Evolutionary conservation across 2,113 vertebrate species (phyloP), one percentile per base, ranked within the genome.

Genomic region (Potamarius usumacintae): DNA sequence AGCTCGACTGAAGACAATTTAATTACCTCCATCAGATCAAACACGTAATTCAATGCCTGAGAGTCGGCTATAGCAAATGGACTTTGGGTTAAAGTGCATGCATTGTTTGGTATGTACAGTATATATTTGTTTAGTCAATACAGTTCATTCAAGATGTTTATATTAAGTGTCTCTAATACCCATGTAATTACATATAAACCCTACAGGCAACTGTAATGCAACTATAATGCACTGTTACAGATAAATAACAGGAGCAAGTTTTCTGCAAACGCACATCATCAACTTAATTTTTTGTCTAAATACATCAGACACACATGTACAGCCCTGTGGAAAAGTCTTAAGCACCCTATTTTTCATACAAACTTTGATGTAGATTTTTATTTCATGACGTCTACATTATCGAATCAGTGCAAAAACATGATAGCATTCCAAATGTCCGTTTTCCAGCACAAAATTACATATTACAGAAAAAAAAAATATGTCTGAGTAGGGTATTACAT

Each of bases 11-110:
- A 89, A 78, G 48, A 53, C 83, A 87, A 85, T 87, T 89, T 81
- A 87, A 74, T 89, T 85, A 89, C 69, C 17, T 57, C 78, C 11
- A 17, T 87, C 78, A 71, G 77, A 85, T 87, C 77, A 87, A 84
- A 74, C 57, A 55, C 84, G 82, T 87, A 82, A 89, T 87, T 85
- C 83, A 77, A 78, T 82, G 69, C 52, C 55, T 65, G n/a, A 60
- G 22, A 77, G 22, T 58, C 25, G 7, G 60, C 80, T 80, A 6
- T n/a, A 57, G 67, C 80, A 65, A 89, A 87, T 50, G 67, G 88
- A 48, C 77, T 53, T 17, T 50, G 88, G 72, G 42, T 81, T 50
- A 82, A 81, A 85, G 60, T 76, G 67, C 30, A 85, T 82, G 69
- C 22, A 67, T 85, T 74, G 18, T 55, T 85, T 74, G 17, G 78